Evolutionary conservation across 2,888 invertebrate species (phyloP).

Genomic region (Pristionchus entomophagus): DNA sequence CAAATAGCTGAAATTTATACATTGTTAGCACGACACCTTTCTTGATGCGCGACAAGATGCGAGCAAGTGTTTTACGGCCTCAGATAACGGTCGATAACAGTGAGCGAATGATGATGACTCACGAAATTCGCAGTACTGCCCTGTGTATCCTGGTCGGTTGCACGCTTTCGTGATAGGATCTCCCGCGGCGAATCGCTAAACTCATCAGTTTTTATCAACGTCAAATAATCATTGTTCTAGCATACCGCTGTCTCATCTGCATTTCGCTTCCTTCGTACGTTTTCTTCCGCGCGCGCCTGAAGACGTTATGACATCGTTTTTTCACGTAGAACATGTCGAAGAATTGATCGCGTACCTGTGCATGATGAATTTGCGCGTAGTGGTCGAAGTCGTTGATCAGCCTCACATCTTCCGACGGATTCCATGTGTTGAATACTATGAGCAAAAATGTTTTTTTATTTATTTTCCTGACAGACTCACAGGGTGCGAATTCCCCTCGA

Average conservation of each 20-base stretch:
- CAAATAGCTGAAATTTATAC: slow-evolving; percentile 67
- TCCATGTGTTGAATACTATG: slow-evolving; percentile 36
- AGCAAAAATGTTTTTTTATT: neutral
- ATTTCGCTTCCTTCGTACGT: slow-evolving; percentile 13
- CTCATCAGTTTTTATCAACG: no score
- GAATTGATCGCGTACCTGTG: no score
- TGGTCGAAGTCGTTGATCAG: slow-evolving; percentile 10
- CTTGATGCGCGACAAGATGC: no score
- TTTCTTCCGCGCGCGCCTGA: neutral
- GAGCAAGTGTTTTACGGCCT: no score
- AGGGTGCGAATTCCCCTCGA: neutral
- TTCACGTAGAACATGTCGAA: no score
- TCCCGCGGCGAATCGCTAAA: slow-evolving; percentile 45
- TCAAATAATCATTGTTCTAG: no score
- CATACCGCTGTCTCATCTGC: neutral
- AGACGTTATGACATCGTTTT: no score
- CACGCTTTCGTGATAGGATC: slow-evolving; percentile 52
- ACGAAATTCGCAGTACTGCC: slow-evolving; percentile 66
- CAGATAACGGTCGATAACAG: no score
- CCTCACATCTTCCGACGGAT: neutral
- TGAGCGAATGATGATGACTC: no score
- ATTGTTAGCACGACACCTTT: no score
- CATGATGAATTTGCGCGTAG: neutral
- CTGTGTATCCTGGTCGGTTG: slow-evolving; percentile 65
- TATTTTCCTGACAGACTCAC: neutral